Evolutionary conservation across 2,888 invertebrate species (phyloP).

Genomic region (Spodoptera picta): DNA sequence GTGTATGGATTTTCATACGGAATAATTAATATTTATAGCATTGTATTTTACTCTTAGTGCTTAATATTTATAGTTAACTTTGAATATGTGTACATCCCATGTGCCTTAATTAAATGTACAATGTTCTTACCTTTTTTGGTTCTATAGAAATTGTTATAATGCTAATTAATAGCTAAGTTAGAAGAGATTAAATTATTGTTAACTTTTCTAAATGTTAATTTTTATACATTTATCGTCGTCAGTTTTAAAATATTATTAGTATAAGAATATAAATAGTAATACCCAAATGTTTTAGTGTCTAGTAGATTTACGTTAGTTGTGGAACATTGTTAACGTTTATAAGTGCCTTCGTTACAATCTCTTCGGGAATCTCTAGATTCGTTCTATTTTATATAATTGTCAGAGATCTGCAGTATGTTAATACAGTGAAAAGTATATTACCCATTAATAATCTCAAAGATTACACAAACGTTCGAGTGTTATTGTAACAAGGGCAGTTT

Average conservation of each 20-base stretch:
- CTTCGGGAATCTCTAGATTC: slow-evolving; percentile 78
- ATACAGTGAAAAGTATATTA: slow-evolving; percentile 43
- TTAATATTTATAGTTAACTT: slow-evolving; percentile 83
- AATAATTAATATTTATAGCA: slow-evolving; percentile 73
- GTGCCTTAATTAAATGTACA: slow-evolving; percentile 87
- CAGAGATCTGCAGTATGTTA: slow-evolving; percentile 59
- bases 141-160: slow-evolving; percentile 82
- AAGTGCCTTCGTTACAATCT: slow-evolving; percentile 80
- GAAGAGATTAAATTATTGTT: slow-evolving; percentile 89
- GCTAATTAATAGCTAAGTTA: slow-evolving; percentile 82
- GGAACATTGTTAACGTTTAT: slow-evolving; percentile 64
- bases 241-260: slow-evolving; percentile 61
- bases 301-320: slow-evolving; percentile 67
- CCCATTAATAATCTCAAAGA: slow-evolving; percentile 58
- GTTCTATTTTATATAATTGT: slow-evolving; percentile 57
- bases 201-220: slow-evolving; percentile 86
- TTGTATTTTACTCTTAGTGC: slow-evolving; percentile 82
- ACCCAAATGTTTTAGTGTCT: slow-evolving; percentile 67
- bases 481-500: slow-evolving; percentile 62
- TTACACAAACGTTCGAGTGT: slow-evolving; percentile 44
- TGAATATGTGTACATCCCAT: slow-evolving; percentile 78
- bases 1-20: slow-evolving; percentile 72
- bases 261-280: slow-evolving; percentile 60
- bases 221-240: slow-evolving; percentile 71
- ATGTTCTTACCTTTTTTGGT: slow-evolving; percentile 81